Base-by-base conservation (phyloP, 2,113 vertebrate species). In the Periophthalmus modestus region DNA sequence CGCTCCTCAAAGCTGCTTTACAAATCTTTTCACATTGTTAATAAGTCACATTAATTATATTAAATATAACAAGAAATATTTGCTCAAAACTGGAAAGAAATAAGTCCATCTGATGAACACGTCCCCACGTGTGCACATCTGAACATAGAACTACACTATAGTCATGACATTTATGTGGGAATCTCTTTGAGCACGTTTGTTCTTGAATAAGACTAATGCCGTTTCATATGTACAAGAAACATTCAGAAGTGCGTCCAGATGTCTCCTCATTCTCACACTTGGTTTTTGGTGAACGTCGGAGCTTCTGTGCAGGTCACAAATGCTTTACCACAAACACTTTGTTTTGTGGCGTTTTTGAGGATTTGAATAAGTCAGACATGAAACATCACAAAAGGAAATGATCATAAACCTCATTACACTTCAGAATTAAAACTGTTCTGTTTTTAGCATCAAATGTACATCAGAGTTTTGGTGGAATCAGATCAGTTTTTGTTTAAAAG, bases 141-240 rank as follows among this genome's bases (percentile, higher is more conserved):
- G 68, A 87, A 88, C 74, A 77, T 55, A 85, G 79, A 71, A 74
- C 57, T 82, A 81, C 82, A 86, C 71, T 74, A 74, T 59, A 73
- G 69, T 71, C 67, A 78, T 77, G 62, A 82, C 80, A 79, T 81
- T 69, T 65, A 72, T 73, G 66, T 24, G 66, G 68, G 87, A 89
- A 92, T 92, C 90, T 91, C 90, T 89, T 87, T 87, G 81, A 89
- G 89, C 89, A 84, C 83, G 76, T 65, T 65, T 76, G 63, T 69
- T 66, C 58, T 57, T 12, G 24, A 74, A 68, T 68, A 67, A 16
- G 74, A 68, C 43, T 46, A 39, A 71, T 72, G 18, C 55, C 14
- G 19, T 73, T 77, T 39, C 21, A 57, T 84, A 73, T 75, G 67
- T 77, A 88, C 77, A 83, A 66, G 80, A 88, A 82, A 91, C 90